Base-by-base conservation (phyloP, 2,888 invertebrate species). In the Portevinia maculata region DNA sequence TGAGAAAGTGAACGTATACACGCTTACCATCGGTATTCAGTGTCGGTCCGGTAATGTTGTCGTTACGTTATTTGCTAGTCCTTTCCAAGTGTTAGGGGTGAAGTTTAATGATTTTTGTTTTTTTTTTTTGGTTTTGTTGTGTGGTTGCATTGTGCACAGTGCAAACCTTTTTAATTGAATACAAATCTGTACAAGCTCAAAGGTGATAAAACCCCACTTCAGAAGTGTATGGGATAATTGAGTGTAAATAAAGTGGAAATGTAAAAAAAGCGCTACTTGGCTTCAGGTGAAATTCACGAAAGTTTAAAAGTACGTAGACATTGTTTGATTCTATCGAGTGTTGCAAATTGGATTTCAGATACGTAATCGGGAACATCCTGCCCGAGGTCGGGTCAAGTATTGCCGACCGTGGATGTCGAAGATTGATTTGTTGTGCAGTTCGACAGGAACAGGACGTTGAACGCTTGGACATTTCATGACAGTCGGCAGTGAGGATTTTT, bases 241-340 rank as follows among this genome's bases (percentile, higher is more conserved):
- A 83, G 71, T 78, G 71, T 46, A 52, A 62, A 71, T 71, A 71
- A 71, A 83, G 78, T 78, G 78, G 34, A 76, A 81, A 71, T 76
- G 53, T 70, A 46, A 65, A 65, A 73, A 83, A 53, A 24, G 48
- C 19, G 50, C 71, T 76, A 83, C 62, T 57, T 67, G 55, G 50
- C 57, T 50, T 57, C 46, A 59, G 57, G 30, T 46, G 52, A 64
- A 52, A 37, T 74, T 53, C 13, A n/a, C n/a, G n/a, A n/a, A n/a
- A n/a, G n/a, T n/a, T n/a, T 37, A 30, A n/a, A 13, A 7, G 21
- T 19, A 37, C 37, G 32, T 15, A 34, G 41, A n/a, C 39, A 28
- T 30, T 11, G 17, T 52, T 57, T 32, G 60, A 8, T 55, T 19
- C 11, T 41, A 44, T 65, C 32, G 39, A 41, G 70, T 62, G 28